Base-by-base conservation (phyloP, 1,140 invertebrate genomes). In the Tenebrio molitor region DNA sequence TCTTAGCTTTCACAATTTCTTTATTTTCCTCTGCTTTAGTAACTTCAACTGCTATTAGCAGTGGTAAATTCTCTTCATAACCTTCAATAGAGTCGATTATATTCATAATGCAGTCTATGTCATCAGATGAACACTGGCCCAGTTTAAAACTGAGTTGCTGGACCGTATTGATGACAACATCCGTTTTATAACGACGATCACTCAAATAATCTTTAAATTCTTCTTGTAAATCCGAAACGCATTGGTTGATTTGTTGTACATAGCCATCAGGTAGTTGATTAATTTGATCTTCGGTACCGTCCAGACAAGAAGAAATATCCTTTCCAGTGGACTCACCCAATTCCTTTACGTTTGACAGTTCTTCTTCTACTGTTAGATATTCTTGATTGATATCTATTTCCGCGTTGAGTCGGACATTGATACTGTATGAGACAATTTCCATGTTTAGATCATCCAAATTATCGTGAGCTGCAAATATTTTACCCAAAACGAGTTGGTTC, bases 371-470 rank as follows among this genome's bases (percentile, higher is more conserved):
- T 8, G 19, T 19, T 21, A 21, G 44, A 3, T 21, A 8, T 21
- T 50, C 44, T 21, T 50, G 15, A 1, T 50, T 10, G 17, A 50
- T 50, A 10, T 50, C 44, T 5, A 50, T 14, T 8, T 50, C 44
- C 3, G 44, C 15, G 19, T 50, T 17, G 4, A 50, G 19, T 7
- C 7, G 10, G 7, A 50, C 44, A 19, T 50, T 17, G 4, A 17
- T 21, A 8, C 15, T 50, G 1, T 17, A 17, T 0, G 17, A 16
- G 1, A 10, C 15, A 1, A 50, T 1, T 2, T 50, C 19, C 4
- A 10, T 10, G 12, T 19, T 10, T 1, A 50, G 10, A 19, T 50
- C 19, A 12, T 21, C 23, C 0, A 50, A 8, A 8, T 50, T 16
- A 10, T 50, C 44, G 4, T 50, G 44, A 2, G 44, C 44, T 6